Evolutionary conservation across 2,888 invertebrate species (phyloP), one percentile per base, ranked within the genome.

Genomic region (Hypolimnas misippus): DNA sequence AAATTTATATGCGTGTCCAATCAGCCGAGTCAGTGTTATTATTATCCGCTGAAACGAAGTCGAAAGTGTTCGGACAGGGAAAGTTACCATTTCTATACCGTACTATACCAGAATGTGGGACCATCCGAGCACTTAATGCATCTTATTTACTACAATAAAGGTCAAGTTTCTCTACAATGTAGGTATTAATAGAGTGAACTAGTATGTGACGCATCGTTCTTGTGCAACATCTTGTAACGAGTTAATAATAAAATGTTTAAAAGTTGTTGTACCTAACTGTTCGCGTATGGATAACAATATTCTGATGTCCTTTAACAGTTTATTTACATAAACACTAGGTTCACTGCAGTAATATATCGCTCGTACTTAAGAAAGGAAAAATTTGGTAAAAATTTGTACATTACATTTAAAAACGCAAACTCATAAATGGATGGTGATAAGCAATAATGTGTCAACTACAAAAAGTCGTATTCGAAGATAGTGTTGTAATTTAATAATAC

Each of bases 51-150:
- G 63, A 73, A 76, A 74, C 76, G 82, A 86, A 82, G 83, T 83
- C 83, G 88, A 89, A 88, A 89, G 89, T 86, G 76, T 77, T 77
- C 68, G 68, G 68, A 68, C 73, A 81, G 86, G 83, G 88, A 89
- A 89, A 88, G 89, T 84, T 65, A 60, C 17, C 60, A 60, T 62
- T 57, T 53, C 51, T 54, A 61, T 65, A 58, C 42, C 38, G 56
- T 40, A 58, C 62, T 60, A 60, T 63, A 21, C 53, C 65, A 61
- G 40, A 62, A 54, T n/a, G 51, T 46, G 40, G 17, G 31, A 21
- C 49, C 40, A 62, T 58, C 44, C 44, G 51, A 51, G 42, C 40
- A 38, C 57, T 62, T 53, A 38, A 33, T 49, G n/a, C 53, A 46
- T 46, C 53, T 53, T 29, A 16, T 12, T 29, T 8, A 59, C 53